Base-by-base conservation (phyloP, 1,140 invertebrate species). In the Tetramorium parvispinum region DNA sequence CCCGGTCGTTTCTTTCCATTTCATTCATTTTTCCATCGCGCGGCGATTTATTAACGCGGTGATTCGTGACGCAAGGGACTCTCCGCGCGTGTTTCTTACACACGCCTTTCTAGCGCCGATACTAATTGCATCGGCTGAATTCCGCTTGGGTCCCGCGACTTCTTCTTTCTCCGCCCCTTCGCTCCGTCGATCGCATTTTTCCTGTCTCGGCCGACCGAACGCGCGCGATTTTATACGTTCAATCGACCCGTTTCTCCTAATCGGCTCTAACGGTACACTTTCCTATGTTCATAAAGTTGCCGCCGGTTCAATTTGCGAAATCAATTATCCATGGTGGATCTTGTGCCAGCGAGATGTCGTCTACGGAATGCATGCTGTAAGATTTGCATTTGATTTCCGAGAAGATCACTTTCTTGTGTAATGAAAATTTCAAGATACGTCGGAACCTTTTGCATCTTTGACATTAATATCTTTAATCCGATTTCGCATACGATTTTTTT, bases 51-150 rank as follows among this genome's bases (percentile, higher is more conserved):
- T 76, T 75, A 76, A 59, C 16, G 37, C 53, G 32, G 32, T 16
- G 32, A 57, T 40, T 37, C 11, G 53, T 37, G 10, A 27, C 24
- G 46, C 8, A 27, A 73, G 46, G 16, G 51, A 13, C 13, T n/a
- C 13, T n/a, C 18, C n/a, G n/a, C 21, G 71, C 32, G n/a, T 18
- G 51, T 77, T 85, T 88, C 65, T 87, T 89, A 51, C 43, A 24
- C 43, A 65, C 16, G 63, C 85, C 85, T 71, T 81, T 75, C 85
- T 43, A 71, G 32, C 53, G 32, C 43, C 82, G 76, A 75, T 86
- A 85, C 68, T 88, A 86, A 81, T 87, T 89, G 77, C 83, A 49
- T 65, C 70, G n/a, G 32, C 16, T 81, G 85, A 79, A 81, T 86
- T 86, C 85, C 65, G 78, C 13, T 77, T 70, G 76, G 57, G 16